Conservation (phyloP, 1,140 invertebrate genomes). For the Drosophila parabipectinata region DNA sequence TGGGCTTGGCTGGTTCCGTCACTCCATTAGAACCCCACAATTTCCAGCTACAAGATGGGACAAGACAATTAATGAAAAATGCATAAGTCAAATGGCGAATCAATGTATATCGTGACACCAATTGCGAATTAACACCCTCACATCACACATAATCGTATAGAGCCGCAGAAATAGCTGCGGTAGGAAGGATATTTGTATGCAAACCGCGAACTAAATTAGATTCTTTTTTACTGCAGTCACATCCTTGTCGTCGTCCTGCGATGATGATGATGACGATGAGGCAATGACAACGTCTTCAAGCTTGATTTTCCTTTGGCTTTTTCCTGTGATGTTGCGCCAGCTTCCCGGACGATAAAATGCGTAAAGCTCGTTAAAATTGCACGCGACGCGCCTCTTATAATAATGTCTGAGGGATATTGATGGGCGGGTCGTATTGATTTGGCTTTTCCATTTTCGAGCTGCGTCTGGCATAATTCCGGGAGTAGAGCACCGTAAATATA, state of each 20-base stretch:
- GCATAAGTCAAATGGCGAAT: conserved; percentile 73
- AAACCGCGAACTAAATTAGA: conserved; percentile 83
- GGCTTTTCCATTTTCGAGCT: conserved; percentile 37
- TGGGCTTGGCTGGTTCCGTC: conserved; percentile 21
- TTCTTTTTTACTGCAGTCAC: conserved; percentile 78
- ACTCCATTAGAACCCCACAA: conserved; percentile 5
- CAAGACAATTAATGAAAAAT: conserved; percentile 81
- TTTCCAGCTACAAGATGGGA: conserved; percentile 36
- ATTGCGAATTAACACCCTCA: conserved; percentile 62
- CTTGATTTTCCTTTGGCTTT: conserved; percentile 7
- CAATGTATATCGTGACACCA: conserved; percentile 83
- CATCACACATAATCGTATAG: conserved; percentile 14
- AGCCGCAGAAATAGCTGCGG: conserved; percentile 24
- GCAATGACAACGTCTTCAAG: conserved; percentile 22
- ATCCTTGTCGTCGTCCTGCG: conserved; percentile 40
- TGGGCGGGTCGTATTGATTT: conserved; percentile 61
- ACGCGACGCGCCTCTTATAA: conserved; percentile 75
- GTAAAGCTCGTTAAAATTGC: conserved; percentile 81
- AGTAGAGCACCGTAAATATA: conserved; percentile 36
- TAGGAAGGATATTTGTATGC: conserved; percentile 72
- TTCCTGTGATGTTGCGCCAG: conserved; percentile 14
- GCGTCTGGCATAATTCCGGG: conserved; percentile 16
- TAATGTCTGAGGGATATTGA: conserved; percentile 55
- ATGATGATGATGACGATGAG: conserved; percentile 62
- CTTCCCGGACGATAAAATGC: conserved; percentile 65